These are phyloP conservation scores for Coelinius sp. DNA, from an alignment of 2,888 invertebrate genomes.

Conservation along the genomic window DNA sequence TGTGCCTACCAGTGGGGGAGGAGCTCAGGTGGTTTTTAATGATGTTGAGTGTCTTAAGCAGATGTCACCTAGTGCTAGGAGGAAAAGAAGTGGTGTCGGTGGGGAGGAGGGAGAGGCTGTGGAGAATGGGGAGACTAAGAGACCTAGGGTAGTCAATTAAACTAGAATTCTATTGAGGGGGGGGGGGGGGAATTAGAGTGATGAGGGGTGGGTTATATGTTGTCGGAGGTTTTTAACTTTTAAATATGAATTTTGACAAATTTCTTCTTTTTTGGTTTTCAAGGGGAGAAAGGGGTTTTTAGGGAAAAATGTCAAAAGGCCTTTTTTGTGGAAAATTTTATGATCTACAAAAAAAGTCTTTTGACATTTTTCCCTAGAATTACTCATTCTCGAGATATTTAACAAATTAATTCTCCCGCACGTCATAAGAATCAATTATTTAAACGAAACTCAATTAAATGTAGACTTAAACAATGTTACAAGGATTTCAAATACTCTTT, in stretches of 20 bases:
- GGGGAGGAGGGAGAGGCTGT: slow-evolving; percentile 34
- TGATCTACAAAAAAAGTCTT: too few relatives aligned
- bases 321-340: too few relatives aligned
- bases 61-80: slow-evolving; percentile 77
- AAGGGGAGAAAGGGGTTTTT: too few relatives aligned
- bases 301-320: too few relatives aligned
- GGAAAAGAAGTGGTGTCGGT: slow-evolving; percentile 61
- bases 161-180: neutral
- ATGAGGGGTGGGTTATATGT: too few relatives aligned
- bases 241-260: too few relatives aligned
- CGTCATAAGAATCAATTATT: neutral
- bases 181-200: neutral
- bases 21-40: slow-evolving; percentile 94
- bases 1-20: slow-evolving; percentile 93
- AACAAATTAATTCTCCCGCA: too few relatives aligned
- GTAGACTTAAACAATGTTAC: slow-evolving; percentile 28
- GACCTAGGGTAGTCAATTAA: slow-evolving; percentile 44
- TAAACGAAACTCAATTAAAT: neutral
- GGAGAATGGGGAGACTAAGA: slow-evolving; percentile 50
- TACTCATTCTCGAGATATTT: too few relatives aligned
- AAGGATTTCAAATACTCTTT: slow-evolving; percentile 37
- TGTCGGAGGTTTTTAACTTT: neutral
- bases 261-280: too few relatives aligned
- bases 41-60: slow-evolving; percentile 93
- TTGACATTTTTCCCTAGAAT: too few relatives aligned